These are phyloP conservation scores for Ylistrum balloti DNA, from an alignment of 1,140 invertebrate species.

Conservation along the genomic window DNA sequence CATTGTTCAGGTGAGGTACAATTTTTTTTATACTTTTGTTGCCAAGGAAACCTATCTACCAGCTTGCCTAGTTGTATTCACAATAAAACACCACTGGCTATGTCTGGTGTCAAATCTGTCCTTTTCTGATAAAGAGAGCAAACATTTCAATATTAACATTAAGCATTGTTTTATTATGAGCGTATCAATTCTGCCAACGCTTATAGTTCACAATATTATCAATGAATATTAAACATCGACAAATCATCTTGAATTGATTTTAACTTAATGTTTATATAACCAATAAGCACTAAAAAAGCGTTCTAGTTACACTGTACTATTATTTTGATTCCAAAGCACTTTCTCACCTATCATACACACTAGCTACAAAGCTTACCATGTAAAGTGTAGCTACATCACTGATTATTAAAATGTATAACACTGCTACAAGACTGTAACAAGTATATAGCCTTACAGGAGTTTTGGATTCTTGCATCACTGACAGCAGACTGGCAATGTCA, in stretches of 20 bases:
- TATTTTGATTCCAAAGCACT: slow-evolving; percentile 16
- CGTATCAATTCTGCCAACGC: too few species aligned
- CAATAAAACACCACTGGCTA: not conserved
- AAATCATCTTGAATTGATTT: not conserved
- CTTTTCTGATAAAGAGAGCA: not conserved
- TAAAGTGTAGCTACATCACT: not conserved
- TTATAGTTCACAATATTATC: not conserved
- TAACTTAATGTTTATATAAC: not conserved
- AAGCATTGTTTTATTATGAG: too few species aligned
- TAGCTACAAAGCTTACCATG: not conserved
- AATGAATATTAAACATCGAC: not conserved
- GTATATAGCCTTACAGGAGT: not conserved
- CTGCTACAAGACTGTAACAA: not conserved
- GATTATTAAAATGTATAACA: too few species aligned
- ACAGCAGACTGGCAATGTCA: too few species aligned
- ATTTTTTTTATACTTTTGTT: too few species aligned
- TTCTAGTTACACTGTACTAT: not conserved
- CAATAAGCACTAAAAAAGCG: not conserved
- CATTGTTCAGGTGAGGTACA: too few species aligned
- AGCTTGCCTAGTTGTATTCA: not conserved
- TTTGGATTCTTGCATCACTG: not conserved
- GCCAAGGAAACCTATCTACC: too few species aligned
- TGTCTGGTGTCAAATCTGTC: not conserved
- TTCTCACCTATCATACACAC: not conserved
- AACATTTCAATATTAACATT: not conserved